Percentiles rank a stretch among this genome's conserved stretches.
Conservation (phyloP, 2,113 vertebrate genomes). For the Callospermophilus lateralis region DNA sequence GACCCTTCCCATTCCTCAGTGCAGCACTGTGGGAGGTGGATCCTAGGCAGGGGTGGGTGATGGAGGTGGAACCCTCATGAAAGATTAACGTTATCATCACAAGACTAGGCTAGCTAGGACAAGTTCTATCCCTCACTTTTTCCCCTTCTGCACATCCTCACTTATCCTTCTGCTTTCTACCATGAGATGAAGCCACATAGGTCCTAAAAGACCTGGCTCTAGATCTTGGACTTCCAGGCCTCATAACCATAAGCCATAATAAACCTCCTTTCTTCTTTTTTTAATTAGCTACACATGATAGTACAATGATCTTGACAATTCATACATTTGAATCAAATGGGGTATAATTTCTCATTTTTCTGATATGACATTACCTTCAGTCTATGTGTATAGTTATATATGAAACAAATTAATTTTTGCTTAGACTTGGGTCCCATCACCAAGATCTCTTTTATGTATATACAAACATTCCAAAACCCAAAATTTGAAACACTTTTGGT, state of each 20-base stretch:
- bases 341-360: no score
- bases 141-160: neutral
- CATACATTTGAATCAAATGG: no score
- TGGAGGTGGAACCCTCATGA: neutral
- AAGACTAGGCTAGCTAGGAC: no score
- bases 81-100: neutral
- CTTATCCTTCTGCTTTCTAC: neutral
- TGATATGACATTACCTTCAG: neutral
- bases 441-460: no score
- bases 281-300: no score
- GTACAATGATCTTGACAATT: no score
- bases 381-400: neutral
- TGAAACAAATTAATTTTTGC: neutral
- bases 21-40: neutral
- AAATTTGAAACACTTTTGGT: neutral
- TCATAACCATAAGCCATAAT: neutral
- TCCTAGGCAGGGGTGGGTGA: no score
- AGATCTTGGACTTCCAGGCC: neutral
- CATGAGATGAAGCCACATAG: neutral
- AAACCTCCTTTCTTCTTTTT: neutral
- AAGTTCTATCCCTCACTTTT: no score
- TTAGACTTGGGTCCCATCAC: neutral
- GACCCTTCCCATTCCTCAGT: neutral
- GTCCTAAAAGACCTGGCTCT: neutral
- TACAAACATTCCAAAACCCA: no score